These are phyloP conservation scores for Hemichromis elongatus DNA, from an alignment of 2,113 vertebrate genomes.

Conservation along the genomic window DNA sequence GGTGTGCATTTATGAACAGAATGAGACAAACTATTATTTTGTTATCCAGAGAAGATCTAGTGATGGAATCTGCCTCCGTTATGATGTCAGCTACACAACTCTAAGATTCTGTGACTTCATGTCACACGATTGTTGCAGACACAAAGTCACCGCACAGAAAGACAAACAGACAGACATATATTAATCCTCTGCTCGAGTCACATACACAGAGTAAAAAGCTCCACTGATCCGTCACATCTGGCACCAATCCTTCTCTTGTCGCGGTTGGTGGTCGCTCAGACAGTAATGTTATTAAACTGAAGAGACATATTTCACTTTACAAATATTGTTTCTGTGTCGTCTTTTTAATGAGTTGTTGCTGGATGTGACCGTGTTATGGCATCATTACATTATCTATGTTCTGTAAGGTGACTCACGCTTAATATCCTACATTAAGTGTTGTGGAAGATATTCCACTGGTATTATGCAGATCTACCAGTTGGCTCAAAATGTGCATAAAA, in stretches of 20 bases:
- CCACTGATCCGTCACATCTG: rapidly evolving
- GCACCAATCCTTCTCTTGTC: not conserved
- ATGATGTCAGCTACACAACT: not conserved
- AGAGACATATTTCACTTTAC: rapidly evolving
- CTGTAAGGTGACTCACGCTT: not conserved
- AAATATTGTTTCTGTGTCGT: rapidly evolving
- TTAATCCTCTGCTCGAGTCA: not conserved
- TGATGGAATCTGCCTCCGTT: not conserved
- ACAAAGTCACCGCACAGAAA: not conserved
- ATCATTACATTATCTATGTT: rapidly evolving
- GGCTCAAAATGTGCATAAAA: not conserved
- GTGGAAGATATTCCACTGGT: not conserved
- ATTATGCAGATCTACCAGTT: not conserved
- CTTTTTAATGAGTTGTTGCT: not conserved
- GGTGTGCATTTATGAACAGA: not conserved
- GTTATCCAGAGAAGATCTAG: not conserved
- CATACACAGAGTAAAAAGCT: not conserved
- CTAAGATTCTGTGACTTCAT: not conserved
- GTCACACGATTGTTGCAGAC: not conserved
- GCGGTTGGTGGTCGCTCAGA: not conserved
- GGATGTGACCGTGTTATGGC: not conserved
- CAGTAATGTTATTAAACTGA: not conserved
- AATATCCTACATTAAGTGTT: not conserved
- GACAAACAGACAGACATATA: not conserved
- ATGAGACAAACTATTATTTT: not conserved